Evolutionary conservation across 2,113 vertebrate species (phyloP).

Genomic region (Falcunculus frontatus): DNA sequence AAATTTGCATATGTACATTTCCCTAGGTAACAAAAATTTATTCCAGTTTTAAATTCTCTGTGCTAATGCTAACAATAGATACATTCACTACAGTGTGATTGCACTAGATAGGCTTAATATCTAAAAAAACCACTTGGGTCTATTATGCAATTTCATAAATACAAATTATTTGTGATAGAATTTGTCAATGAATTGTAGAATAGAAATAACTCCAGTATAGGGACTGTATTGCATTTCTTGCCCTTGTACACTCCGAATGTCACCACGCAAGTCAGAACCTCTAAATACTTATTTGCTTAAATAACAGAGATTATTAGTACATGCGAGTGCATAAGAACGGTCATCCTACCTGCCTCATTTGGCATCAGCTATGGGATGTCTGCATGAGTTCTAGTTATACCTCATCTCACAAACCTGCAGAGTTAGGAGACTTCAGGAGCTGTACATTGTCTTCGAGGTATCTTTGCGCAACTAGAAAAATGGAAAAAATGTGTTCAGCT

Average conservation of each 20-base stretch:
- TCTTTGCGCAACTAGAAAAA: not conserved
- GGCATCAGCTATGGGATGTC: rapidly evolving
- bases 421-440: not conserved
- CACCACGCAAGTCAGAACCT: not conserved
- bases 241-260: not conserved
- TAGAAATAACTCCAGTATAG: not conserved
- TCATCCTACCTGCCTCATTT: not conserved
- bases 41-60: not conserved
- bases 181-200: not conserved
- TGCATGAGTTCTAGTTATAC: not conserved
- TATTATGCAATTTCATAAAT: not conserved
- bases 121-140: not conserved
- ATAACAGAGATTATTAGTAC: not conserved
- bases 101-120: not conserved
- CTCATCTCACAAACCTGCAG: not conserved
- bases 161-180: not conserved
- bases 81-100: not conserved
- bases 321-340: not conserved
- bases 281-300: not conserved
- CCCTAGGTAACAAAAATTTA: conserved; percentile 22
- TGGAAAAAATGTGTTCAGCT: not conserved
- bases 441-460: not conserved
- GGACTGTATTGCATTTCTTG: not conserved
- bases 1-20: conserved; percentile 34
- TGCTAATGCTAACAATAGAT: conserved; percentile 3